Conservation (phyloP, 2,797 vertebrate genomes). For the Muscicapa comitata region DNA sequence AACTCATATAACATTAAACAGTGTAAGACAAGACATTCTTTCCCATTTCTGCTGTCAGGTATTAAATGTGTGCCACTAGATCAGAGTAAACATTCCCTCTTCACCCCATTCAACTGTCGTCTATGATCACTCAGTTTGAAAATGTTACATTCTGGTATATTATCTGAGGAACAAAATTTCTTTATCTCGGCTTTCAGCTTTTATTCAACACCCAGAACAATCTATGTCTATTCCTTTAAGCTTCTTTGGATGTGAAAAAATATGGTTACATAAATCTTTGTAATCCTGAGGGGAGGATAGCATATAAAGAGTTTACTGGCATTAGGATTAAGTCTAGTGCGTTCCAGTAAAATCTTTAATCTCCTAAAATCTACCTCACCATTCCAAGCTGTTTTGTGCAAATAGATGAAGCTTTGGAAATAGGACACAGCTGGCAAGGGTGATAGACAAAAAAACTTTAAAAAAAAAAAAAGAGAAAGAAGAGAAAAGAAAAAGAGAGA, state of each 20-base stretch:
- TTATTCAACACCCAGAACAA: constrained; percentile 66
- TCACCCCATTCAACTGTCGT: background rate
- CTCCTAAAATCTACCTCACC: constrained; percentile 57
- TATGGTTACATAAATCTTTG: constrained; percentile 68
- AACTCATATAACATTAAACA: background rate
- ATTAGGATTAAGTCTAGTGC: constrained; percentile 46
- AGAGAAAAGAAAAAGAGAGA: background rate
- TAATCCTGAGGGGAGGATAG: constrained; percentile 40
- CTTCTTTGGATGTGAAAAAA: constrained; percentile 57
- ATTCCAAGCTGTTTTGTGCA: constrained; percentile 39
- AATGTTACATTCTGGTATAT: background rate
- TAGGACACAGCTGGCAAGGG: constrained; percentile 58
- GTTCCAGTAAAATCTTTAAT: constrained; percentile 57
- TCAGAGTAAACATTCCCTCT: background rate
- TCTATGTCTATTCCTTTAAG: constrained; percentile 52
- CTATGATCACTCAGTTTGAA: background rate
- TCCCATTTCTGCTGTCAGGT: background rate
- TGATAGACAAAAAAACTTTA: background rate
- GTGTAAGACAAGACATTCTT: background rate
- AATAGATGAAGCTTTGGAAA: constrained; percentile 47
- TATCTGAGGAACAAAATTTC: constrained; percentile 33
- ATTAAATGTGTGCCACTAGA: background rate
- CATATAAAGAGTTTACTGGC: constrained; percentile 50
- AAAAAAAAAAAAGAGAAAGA: background rate
- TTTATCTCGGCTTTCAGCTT: constrained; percentile 46